Percentiles rank a stretch among this genome's conserved stretches.
These are phyloP conservation scores for Coreoperca whiteheadi DNA, from an alignment of 2,113 vertebrate genomes.

Conservation along the genomic window DNA sequence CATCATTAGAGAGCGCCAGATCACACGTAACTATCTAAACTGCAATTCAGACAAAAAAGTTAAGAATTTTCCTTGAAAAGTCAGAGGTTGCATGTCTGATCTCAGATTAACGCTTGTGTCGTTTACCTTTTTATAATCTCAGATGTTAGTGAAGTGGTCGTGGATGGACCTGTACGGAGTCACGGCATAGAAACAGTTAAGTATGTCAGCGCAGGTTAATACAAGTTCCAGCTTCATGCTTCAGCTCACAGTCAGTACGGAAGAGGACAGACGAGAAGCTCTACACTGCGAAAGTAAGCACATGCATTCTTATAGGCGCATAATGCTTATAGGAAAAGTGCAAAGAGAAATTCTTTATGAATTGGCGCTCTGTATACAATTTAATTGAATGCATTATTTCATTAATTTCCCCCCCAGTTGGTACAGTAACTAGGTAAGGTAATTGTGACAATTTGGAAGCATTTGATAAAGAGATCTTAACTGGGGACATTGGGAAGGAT, in stretches of 20 bases:
- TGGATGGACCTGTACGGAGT: not conserved
- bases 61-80: not conserved
- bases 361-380: too few species aligned
- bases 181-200: not conserved
- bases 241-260: not conserved
- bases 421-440: not conserved
- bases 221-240: constrained; percentile 11
- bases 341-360: too few species aligned
- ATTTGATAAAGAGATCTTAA: not conserved
- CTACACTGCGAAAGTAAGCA: not conserved
- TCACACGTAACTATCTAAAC: too few species aligned
- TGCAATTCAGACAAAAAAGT: too few species aligned
- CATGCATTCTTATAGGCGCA: too few species aligned
- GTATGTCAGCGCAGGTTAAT: constrained; percentile 11
- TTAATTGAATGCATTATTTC: too few species aligned
- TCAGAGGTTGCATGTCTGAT: not conserved
- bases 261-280: not conserved
- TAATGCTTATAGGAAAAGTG: too few species aligned
- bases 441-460: not conserved
- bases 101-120: not conserved
- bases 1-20: too few species aligned
- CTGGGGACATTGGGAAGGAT: not conserved
- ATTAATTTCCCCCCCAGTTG: too few species aligned
- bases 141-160: not conserved
- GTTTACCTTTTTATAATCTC: not conserved